A percentile compares a stretch with the other conserved stretches of the same genome.
phyloP scores from a whole-genome alignment of 2,888 invertebrate genomes.

The Drosophila anomelani region DNA sequence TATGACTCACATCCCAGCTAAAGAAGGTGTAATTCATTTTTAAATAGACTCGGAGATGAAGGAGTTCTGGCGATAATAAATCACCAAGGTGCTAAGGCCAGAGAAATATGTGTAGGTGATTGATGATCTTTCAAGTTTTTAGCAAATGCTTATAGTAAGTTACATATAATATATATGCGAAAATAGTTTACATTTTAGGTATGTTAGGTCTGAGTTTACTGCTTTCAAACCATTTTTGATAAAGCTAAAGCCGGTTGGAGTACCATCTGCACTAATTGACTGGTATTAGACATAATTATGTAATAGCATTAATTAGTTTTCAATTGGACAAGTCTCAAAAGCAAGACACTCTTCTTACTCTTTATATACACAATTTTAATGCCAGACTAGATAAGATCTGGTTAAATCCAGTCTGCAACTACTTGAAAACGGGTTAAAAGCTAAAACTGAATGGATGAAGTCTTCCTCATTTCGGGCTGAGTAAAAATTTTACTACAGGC shows the following conservation, averaged over 20 bases:
- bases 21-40: constrained; percentile 9
- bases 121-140: constrained; percentile 8
- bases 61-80: constrained; percentile 17
- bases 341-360: background rate
- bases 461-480: constrained; percentile 17
- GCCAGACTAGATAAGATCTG: background rate
- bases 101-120: constrained; percentile 1
- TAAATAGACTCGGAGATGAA: constrained; percentile 1
- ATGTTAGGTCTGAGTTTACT: background rate
- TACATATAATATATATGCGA: background rate
- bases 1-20: constrained; percentile 14
- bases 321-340: background rate
- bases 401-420: constrained; percentile 2
- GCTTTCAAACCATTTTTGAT: background rate
- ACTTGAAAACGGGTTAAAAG: constrained; percentile 4
- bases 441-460: constrained; percentile 1
- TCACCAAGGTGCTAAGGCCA: constrained; percentile 13
- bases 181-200: background rate
- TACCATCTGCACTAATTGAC: background rate
- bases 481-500: constrained; percentile 4
- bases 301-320: background rate
- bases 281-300: background rate
- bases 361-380: background rate
- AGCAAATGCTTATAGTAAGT: background rate
- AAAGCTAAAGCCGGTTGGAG: background rate